Evolutionary conservation across 2,888 invertebrate species (phyloP).

Genomic region (Sminthurinus aureus): DNA sequence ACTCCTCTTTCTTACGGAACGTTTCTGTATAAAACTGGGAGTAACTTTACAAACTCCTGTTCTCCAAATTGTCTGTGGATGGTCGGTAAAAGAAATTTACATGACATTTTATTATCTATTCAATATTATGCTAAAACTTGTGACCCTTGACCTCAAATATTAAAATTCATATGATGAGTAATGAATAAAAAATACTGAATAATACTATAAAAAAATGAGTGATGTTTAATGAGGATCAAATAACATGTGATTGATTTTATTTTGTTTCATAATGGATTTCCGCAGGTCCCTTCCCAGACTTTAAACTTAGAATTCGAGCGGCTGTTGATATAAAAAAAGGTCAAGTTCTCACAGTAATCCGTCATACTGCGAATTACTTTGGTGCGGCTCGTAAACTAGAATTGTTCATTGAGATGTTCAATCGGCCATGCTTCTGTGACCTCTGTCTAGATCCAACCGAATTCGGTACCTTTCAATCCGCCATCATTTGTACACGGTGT

Average conservation of each 20-base stretch:
- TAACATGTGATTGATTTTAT: too few species aligned
- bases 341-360: constrained; percentile 69
- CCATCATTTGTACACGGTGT: background rate
- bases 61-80: too few species aligned
- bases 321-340: constrained; percentile 68
- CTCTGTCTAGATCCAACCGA: background rate
- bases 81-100: too few species aligned
- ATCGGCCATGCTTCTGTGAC: background rate
- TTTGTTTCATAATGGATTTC: constrained; percentile 75
- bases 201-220: too few species aligned
- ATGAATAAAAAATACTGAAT: constrained; percentile 20
- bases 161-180: too few species aligned
- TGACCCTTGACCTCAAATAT: too few species aligned
- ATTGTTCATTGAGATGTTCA: background rate
- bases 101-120: too few species aligned
- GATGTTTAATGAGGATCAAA: too few species aligned
- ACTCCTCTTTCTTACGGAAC: too few species aligned
- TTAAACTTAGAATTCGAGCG: constrained; percentile 69
- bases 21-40: too few species aligned
- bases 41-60: too few species aligned
- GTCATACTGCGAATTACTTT: background rate
- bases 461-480: background rate
- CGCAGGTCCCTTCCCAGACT: constrained; percentile 69
- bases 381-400: background rate
- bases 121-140: too few species aligned